Base-by-base conservation (phyloP, 2,113 vertebrate species). In the Phalacrocorax brasilianus region DNA sequence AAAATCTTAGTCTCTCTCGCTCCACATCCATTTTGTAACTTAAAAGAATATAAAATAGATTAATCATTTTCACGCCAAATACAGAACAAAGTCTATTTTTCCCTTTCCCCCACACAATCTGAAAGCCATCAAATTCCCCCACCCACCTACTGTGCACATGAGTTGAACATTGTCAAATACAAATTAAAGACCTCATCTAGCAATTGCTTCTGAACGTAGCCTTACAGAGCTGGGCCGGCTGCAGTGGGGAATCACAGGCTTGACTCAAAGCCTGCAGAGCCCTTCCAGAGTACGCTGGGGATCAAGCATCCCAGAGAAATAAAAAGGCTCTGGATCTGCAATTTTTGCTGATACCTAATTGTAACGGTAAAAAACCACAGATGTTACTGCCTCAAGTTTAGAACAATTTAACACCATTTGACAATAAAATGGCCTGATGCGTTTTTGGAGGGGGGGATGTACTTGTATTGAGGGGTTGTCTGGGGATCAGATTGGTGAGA, bases 161-260 rank as follows among this genome's bases (percentile, higher is more conserved):
- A 93, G 72, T 32, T 67, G 88, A 90, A 61, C 44, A 16, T 50
- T 79, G 63, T 83, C 82, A 91, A 92, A 77, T 65, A 85, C 86
- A 94, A 91, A 93, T 94, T 85, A 93, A 88, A 58, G 71, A 87
- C 68, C 62, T 83, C 81, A 94, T 94, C 71, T 40, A 63, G 40
- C 38, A 52, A 49, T 81, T 75, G 44, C 85, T 75, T 78, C 58
- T 4, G 5, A 70, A 32, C 0, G 0, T 6, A 17, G 55, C 0
- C 32, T 33, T 9, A 21, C 9, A 65, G 70, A 88, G 45, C 15
- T 1, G 3, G 18, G n/a, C 65, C 0, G 2, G 30, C 47, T 71
- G 58, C 2, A 0, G 19, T 18, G 62, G 45, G 62, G 63, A 75
- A 81, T 14, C 13, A 2, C 20, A 14, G 35, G 19, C 53, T 88